Conservation (phyloP, 2,797 vertebrate genomes). For the Phoeniculus purpureus region DNA sequence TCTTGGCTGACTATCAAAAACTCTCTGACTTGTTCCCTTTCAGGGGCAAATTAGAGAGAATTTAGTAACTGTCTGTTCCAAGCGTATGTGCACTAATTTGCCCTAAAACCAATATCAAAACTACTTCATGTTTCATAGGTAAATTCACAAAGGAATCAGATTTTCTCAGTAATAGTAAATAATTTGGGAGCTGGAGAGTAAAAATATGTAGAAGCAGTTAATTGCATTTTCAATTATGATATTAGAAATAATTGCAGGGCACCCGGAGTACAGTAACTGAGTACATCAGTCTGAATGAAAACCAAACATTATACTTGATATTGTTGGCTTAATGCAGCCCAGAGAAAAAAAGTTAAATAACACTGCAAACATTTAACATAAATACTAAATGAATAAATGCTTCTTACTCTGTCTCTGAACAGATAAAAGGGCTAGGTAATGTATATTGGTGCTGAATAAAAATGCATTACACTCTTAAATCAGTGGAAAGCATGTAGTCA, state of each 20-base stretch:
- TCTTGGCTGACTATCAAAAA: background rate
- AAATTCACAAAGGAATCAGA: background rate
- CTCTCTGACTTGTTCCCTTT: background rate
- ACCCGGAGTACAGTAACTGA: background rate
- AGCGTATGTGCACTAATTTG: background rate
- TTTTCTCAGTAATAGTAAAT: background rate
- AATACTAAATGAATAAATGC: background rate
- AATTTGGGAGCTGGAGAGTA: background rate
- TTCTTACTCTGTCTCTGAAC: background rate
- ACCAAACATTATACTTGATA: background rate
- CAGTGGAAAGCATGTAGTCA: background rate
- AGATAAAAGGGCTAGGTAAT: background rate
- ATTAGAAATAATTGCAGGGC: background rate
- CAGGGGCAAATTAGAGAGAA: background rate
- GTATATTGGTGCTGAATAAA: background rate
- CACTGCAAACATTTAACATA: background rate
- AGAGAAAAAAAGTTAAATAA: background rate
- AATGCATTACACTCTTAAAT: background rate
- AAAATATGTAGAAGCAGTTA: background rate
- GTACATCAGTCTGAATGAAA: background rate
- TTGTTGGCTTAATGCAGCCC: background rate
- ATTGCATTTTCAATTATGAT: background rate
- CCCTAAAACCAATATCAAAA: background rate
- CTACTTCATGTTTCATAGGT: rapidly evolving
- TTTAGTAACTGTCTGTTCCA: background rate